Evolutionary conservation across 1,140 invertebrate species (phyloP).

Genomic region (Eurosta solidaginis): DNA sequence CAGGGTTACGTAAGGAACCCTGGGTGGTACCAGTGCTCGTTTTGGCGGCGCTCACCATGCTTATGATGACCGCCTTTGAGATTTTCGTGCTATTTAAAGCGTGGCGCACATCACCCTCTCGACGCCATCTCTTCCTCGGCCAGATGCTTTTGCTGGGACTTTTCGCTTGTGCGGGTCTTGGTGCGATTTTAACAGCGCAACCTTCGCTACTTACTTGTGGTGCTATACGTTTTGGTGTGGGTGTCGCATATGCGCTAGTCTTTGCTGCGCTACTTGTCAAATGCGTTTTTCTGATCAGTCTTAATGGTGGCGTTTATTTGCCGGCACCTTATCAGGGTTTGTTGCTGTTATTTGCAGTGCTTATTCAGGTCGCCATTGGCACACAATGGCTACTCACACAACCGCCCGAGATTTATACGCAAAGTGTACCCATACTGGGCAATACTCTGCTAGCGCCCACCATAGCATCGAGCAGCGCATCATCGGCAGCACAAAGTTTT

Average conservation of each 20-base stretch:
- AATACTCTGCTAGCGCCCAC: slow-evolving; percentile 49
- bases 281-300: slow-evolving; percentile 88
- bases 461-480: slow-evolving; percentile 39
- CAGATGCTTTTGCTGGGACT: slow-evolving; percentile 88
- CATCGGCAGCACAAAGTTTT: slow-evolving; percentile 20
- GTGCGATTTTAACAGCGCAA: slow-evolving; percentile 77
- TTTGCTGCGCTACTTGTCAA: slow-evolving; percentile 92
- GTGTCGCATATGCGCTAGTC: slow-evolving; percentile 84
- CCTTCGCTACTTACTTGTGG: slow-evolving; percentile 83
- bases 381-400: slow-evolving; percentile 81
- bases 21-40: slow-evolving; percentile 87
- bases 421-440: slow-evolving; percentile 55
- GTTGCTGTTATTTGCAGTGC: slow-evolving; percentile 85
- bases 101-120: slow-evolving; percentile 78
- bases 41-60: slow-evolving; percentile 76
- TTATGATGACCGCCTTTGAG: slow-evolving; percentile 82
- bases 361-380: slow-evolving; percentile 87
- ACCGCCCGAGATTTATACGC: slow-evolving; percentile 68
- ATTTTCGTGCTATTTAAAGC: slow-evolving; percentile 89
- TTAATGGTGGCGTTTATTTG: slow-evolving; percentile 90
- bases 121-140: slow-evolving; percentile 86
- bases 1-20: slow-evolving; percentile 69
- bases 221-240: slow-evolving; percentile 81
- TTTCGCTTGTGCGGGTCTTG: slow-evolving; percentile 79
- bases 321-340: slow-evolving; percentile 89